These are phyloP conservation scores for Melanocharis versteri DNA, from an alignment of 2,113 vertebrate species.

Conservation along the genomic window DNA sequence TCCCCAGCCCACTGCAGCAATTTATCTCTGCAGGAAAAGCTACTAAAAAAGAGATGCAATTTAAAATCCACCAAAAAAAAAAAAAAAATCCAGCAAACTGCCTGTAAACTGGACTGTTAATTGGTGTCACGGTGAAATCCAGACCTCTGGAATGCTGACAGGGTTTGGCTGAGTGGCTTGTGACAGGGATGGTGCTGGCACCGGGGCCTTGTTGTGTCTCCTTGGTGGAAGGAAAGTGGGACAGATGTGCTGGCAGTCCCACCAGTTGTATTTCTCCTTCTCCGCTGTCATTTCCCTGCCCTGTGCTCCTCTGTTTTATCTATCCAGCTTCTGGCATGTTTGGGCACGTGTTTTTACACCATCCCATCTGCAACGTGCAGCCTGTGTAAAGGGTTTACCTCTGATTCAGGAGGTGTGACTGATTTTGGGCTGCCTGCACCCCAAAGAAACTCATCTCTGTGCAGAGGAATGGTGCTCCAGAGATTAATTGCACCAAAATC, in stretches of 20 bases:
- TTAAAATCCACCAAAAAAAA: neutral
- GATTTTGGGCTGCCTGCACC: neutral
- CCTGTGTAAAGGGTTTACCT: neutral
- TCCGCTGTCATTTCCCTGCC: neutral
- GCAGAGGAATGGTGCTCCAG: neutral
- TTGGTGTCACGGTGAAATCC: constrained; percentile 41
- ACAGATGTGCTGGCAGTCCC: constrained; percentile 38
- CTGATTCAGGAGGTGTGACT: accelerated
- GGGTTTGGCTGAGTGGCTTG: constrained; percentile 45
- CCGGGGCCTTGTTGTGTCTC: neutral
- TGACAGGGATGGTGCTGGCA: constrained; percentile 7
- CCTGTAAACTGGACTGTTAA: constrained; percentile 19
- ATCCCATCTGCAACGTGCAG: accelerated
- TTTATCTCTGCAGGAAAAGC: neutral
- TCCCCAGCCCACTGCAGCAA: neutral
- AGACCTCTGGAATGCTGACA: constrained; percentile 10
- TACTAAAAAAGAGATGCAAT: neutral
- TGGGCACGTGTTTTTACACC: neutral
- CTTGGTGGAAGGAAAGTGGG: constrained; percentile 27
- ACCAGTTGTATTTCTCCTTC: neutral
- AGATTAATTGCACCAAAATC: neutral
- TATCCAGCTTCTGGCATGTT: neutral
- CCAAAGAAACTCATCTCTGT: neutral
- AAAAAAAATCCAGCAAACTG: neutral
- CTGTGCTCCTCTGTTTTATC: neutral